These are phyloP conservation scores for Clarias gariepinus DNA, from an alignment of 2,113 vertebrate species.

Conservation along the genomic window DNA sequence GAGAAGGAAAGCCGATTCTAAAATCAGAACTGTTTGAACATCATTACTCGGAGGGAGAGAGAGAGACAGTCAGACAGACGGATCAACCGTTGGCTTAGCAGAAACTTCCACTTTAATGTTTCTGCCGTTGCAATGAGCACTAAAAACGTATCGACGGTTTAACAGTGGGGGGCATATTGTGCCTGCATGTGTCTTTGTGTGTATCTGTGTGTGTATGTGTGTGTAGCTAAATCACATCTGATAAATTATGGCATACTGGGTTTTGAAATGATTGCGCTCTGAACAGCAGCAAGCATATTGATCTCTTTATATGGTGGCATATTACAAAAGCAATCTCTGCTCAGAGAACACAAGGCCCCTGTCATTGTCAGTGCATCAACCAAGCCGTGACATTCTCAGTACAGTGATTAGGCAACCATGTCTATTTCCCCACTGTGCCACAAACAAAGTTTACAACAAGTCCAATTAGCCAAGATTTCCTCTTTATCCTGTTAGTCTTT, in stretches of 20 bases:
- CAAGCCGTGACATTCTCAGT: slow-evolving; percentile 28
- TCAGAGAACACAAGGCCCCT: slow-evolving; percentile 37
- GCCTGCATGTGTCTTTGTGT: not conserved
- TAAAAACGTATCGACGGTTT: slow-evolving; percentile 31
- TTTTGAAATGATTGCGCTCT: slow-evolving; percentile 23
- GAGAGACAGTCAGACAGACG: not conserved
- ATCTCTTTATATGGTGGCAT: slow-evolving; percentile 43
- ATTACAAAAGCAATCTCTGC: slow-evolving; percentile 45
- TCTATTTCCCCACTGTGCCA: slow-evolving; percentile 3
- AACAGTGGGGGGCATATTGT: slow-evolving; percentile 13
- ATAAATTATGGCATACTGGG: not conserved
- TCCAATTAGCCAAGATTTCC: slow-evolving; percentile 35
- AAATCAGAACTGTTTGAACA: not conserved
- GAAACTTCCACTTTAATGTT: slow-evolving; percentile 13
- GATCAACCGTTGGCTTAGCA: not conserved
- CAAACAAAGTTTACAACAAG: not conserved
- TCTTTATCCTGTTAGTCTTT: slow-evolving; percentile 20
- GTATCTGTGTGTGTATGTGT: not conserved
- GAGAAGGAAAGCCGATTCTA: not conserved
- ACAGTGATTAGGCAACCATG: slow-evolving; percentile 41
- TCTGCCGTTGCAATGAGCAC: slow-evolving; percentile 22
- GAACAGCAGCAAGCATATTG: slow-evolving; percentile 42
- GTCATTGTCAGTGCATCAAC: slow-evolving; percentile 31
- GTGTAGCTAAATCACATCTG: slow-evolving; percentile 20
- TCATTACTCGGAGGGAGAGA: not conserved